These are phyloP conservation scores for Aurelia aurita DNA, from an alignment of 30 jellyfish, hydroid and myxozoan genomes.

Conservation along the genomic window DNA sequence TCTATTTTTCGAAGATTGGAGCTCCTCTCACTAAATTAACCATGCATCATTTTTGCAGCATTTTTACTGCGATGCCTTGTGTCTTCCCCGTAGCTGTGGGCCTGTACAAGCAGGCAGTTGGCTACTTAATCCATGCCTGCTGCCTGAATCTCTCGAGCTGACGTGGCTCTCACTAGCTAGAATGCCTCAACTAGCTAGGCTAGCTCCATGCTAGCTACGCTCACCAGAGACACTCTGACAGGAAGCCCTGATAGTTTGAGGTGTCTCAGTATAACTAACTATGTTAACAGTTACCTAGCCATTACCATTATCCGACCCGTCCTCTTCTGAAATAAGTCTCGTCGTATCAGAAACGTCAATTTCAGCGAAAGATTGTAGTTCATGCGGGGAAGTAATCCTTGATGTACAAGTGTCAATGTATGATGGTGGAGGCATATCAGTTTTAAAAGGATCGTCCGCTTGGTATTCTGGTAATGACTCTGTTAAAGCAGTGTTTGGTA, in stretches of 20 bases:
- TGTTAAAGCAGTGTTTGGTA: constrained; percentile 74
- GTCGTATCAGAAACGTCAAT: constrained; percentile 75
- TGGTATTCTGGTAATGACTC: constrained; percentile 94
- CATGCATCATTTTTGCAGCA: no score
- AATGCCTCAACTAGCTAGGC: no score
- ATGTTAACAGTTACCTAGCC: constrained; percentile 1
- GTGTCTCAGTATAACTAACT: not conserved
- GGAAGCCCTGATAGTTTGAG: not conserved
- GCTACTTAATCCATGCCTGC: no score
- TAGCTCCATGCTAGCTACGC: no score
- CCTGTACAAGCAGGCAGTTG: no score
- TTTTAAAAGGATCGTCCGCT: constrained; percentile 92
- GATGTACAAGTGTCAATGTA: constrained; percentile 72
- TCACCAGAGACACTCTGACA: no score
- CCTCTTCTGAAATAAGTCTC: constrained; percentile 66
- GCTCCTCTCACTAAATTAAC: no score
- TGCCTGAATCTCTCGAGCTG: no score
- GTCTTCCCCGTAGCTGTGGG: no score
- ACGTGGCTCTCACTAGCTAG: no score
- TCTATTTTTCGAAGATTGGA: no score
- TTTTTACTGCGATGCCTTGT: no score
- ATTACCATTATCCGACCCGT: constrained; percentile 17
- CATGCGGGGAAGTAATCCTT: constrained; percentile 15
- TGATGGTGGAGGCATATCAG: constrained; percentile 94
- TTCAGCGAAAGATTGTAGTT: constrained; percentile 60